Evolutionary conservation across 2,888 invertebrate genomes (phyloP), one percentile per base, ranked within the genome.

Genomic region (Tuberolachnus salignus): DNA sequence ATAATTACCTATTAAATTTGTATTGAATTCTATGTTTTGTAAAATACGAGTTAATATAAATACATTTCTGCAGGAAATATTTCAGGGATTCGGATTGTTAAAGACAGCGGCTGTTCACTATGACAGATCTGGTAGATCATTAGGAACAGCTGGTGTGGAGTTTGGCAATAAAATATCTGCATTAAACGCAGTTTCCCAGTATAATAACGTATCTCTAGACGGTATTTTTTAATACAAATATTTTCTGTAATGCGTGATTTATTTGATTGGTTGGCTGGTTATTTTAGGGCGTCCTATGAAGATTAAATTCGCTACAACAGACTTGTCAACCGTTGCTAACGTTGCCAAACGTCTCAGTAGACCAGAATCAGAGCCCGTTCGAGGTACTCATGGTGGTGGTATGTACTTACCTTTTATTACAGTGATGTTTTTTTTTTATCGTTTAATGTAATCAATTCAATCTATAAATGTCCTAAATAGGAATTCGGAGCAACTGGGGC

Each of bases 81-180:
- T 98, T 87, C 93, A 94, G 81, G 98, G 98, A 88, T 98, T 98
- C 89, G 98, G 98, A 82, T 93, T 92, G 81, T 87, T 98, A 83
- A 94, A 94, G 86, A 95, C 93, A 87, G 97, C 97, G 61, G 92
- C 95, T 80, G 96, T 98, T 82, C 97, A 98, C 86, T 98, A 98
- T 87, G 98, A 98, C 86, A 90, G 95, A 86, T 97, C 97, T 80
- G 98, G 98, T 80, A 89, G 98, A 86, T 98, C 98, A 80, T 88
- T 97, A 84, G 98, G 98, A 80, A 96, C 97, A 83, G 98, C 98
- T 75, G 97, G 98, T 89, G 97, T 98, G 23, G 92, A 97, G 81
- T 98, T 97, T 86, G 97, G 96, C 84, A 89, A 97, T 84, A 89
- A 92, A 85, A 90, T 92, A 80, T 97, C 97, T 88, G 98, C 98